Base-by-base conservation (phyloP, 1,140 invertebrate genomes). In the Paracyclopina nana region DNA sequence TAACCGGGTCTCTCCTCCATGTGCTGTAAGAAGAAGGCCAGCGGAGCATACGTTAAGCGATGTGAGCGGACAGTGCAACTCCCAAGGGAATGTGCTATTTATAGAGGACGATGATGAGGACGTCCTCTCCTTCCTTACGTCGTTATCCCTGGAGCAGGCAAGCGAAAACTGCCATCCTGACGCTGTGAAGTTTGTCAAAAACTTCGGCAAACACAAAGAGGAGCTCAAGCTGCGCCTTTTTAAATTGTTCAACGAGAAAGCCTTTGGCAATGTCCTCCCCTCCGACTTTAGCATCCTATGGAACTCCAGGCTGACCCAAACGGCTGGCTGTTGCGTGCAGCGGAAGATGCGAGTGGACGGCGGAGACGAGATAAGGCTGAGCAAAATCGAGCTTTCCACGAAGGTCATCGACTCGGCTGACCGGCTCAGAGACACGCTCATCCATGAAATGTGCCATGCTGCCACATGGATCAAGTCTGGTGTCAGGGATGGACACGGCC, bases 401-500 rank as follows among this genome's bases (percentile, higher is more conserved):
- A 78, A 77, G 67, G 73, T 81, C 14, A 52, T 81, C 44, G 79
- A 81, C 57, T 70, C 65, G 2, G 68, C 78, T 12, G 80, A 83
- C 59, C 68, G 84, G 53, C 60, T 90, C 18, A 65, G 86, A 16
- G 84, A 90, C 60, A 91, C 86, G 1, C 69, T 94, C 11, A 73
- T 90, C 38, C 86, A 91, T 63, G 86, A 91, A 65, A 65, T 92
- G 65, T 92, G 86, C 58, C 87, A 94, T 68, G 84, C 84, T 4
- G 85, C 84, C 46, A 73, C 78, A 0, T 91, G 81, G 80, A 60
- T 88, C 2, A 69, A 88, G 11, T 77, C 86, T 59, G 68, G 67
- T 2, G 62, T 77, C 45, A 71, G 68, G 2, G 79, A 78, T 60
- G 79, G 80, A 6, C 86, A 92, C 63, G 86, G 86, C 9, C 70